These are phyloP conservation scores for Episyrphus balteatus DNA, from an alignment of 1,140 invertebrate genomes.

Conservation along the genomic window DNA sequence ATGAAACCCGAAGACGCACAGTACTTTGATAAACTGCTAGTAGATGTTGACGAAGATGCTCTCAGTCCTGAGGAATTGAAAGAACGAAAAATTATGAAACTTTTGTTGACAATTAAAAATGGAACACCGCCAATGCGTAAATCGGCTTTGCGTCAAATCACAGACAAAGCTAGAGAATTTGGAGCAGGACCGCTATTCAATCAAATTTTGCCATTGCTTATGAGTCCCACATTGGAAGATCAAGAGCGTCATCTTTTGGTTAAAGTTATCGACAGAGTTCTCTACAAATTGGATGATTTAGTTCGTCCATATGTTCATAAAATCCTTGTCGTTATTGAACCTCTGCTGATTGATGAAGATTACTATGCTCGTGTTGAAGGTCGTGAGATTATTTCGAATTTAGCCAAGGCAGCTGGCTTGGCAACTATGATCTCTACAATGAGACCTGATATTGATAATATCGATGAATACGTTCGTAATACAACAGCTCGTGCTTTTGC, in stretches of 20 bases:
- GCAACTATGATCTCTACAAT: constrained; percentile 99
- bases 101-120: constrained; percentile 98
- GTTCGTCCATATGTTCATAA: constrained; percentile 99
- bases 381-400: constrained; percentile 97
- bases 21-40: constrained; percentile 96
- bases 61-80: constrained; percentile 94
- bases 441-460: constrained; percentile 99
- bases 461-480: constrained; percentile 99
- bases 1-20: constrained; percentile 99
- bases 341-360: constrained; percentile 97
- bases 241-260: constrained; percentile 99
- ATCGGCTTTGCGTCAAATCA: constrained; percentile 93
- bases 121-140: constrained; percentile 99
- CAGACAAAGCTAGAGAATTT: constrained; percentile 96
- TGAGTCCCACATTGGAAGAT: constrained; percentile 98
- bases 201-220: constrained; percentile 94
- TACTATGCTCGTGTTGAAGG: constrained; percentile 99
- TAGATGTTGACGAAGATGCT: constrained; percentile 95
- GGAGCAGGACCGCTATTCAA: constrained; percentile 98
- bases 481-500: constrained; percentile 98
- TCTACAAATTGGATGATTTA: constrained; percentile 98
- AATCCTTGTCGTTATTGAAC: constrained; percentile 98
- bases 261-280: constrained; percentile 96
- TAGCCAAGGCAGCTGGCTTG: constrained; percentile 98
- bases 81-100: constrained; percentile 98